Conservation (phyloP, 1,140 invertebrate species). For the Drosophila varians region DNA sequence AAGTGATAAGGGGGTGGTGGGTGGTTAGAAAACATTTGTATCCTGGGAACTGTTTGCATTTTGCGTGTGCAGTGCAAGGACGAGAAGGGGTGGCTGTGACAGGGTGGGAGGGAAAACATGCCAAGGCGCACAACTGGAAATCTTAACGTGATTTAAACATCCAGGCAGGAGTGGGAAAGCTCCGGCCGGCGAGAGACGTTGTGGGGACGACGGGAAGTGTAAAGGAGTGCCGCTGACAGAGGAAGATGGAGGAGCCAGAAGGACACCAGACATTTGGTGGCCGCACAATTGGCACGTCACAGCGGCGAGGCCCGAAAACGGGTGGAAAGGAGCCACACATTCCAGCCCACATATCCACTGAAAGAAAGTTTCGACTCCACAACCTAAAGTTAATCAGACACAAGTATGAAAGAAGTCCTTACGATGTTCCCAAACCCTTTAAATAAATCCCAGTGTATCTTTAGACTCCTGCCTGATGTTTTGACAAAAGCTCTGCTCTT, state of each 20-base stretch:
- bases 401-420: neutral
- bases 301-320: constrained; percentile 5
- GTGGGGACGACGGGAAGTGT: neutral
- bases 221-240: constrained; percentile 33
- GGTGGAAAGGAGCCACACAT: neutral
- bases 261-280: constrained; percentile 47
- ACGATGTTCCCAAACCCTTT: no score
- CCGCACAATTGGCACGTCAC: constrained; percentile 66
- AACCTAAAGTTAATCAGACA: no score
- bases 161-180: constrained; percentile 24
- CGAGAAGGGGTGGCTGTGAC: neutral
- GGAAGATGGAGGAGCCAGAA: neutral
- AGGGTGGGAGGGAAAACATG: constrained; percentile 44
- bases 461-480: constrained; percentile 37
- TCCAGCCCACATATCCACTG: neutral
- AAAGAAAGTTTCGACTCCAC: neutral
- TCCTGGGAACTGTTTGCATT: constrained; percentile 38
- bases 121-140: constrained; percentile 59
- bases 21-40: constrained; percentile 21
- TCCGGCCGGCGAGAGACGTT: neutral
- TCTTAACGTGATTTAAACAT: constrained; percentile 73
- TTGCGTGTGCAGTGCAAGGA: constrained; percentile 7
- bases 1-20: neutral
- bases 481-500: constrained; percentile 47
- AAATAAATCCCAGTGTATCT: neutral